These are phyloP conservation scores for Brenthis hecate DNA, from an alignment of 2,888 invertebrate species.

Conservation along the genomic window DNA sequence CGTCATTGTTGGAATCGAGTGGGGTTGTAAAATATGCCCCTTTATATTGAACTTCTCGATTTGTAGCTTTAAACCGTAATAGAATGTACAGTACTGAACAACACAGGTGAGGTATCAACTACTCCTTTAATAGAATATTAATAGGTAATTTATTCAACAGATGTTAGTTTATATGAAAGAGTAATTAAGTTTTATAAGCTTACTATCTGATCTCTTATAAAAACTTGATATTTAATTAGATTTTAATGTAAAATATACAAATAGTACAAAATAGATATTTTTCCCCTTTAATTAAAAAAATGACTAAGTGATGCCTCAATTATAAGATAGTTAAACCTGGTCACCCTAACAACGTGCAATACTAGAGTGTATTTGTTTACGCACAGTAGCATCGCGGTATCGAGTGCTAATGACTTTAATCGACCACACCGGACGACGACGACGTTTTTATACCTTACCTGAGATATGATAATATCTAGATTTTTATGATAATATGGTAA, in stretches of 20 bases:
- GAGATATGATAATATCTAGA: slow-evolving; percentile 27
- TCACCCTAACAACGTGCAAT: neutral
- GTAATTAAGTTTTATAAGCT: no score
- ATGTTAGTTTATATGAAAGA: neutral
- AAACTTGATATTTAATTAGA: no score
- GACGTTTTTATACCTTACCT: slow-evolving; percentile 19
- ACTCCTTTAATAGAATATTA: slow-evolving; percentile 9
- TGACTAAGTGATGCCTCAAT: neutral
- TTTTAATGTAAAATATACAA: no score
- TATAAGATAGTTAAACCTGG: no score
- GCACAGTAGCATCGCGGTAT: slow-evolving; percentile 3
- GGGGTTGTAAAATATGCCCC: neutral
- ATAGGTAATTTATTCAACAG: neutral
- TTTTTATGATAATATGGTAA: slow-evolving; percentile 25
- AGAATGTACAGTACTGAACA: neutral
- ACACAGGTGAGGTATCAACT: neutral
- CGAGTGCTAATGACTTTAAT: slow-evolving; percentile 5
- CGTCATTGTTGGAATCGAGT: neutral
- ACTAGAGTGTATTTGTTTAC: slow-evolving; percentile 3
- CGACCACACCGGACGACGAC: slow-evolving; percentile 32
- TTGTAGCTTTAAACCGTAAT: neutral
- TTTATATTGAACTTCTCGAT: slow-evolving; percentile 5
- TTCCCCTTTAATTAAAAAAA: no score
- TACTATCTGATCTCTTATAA: no score
- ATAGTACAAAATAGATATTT: no score